Conservation (phyloP, 2,113 vertebrate species). For the Uria aalge region DNA sequence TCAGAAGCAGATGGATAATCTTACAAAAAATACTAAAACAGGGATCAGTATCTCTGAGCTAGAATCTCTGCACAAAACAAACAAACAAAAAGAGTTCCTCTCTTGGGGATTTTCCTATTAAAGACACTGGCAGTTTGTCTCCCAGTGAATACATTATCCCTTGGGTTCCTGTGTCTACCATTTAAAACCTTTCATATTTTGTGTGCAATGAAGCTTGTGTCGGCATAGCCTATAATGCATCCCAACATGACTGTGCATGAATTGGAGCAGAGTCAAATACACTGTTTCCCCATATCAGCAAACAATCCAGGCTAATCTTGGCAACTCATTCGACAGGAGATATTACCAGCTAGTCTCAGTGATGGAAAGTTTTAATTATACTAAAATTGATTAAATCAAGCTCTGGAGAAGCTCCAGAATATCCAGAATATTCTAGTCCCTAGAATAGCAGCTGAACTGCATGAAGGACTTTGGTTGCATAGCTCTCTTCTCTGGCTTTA, state of each 20-base stretch:
- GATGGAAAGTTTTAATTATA: neutral
- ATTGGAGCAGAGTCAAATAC: neutral
- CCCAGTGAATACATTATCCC: neutral
- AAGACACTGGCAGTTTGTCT: neutral
- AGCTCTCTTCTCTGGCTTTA: neutral
- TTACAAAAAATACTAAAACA: neutral
- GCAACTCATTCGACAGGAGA: neutral
- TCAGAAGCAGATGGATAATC: neutral
- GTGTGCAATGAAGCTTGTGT: neutral
- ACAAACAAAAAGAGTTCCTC: neutral
- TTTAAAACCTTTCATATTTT: neutral
- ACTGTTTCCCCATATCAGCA: neutral
- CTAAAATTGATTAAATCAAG: neutral
- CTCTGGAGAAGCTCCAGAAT: neutral
- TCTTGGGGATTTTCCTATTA: neutral
- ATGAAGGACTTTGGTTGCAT: neutral
- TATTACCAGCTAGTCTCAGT: neutral
- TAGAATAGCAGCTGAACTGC: neutral
- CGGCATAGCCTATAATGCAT: neutral
- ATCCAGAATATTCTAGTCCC: neutral
- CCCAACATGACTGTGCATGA: neutral
- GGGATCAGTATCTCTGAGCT: neutral
- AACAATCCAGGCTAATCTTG: neutral
- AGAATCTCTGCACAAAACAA: neutral
- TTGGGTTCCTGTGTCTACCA: neutral